These are phyloP conservation scores for Watsonalla cultraria DNA, from an alignment of 2,888 invertebrate genomes.

Conservation along the genomic window DNA sequence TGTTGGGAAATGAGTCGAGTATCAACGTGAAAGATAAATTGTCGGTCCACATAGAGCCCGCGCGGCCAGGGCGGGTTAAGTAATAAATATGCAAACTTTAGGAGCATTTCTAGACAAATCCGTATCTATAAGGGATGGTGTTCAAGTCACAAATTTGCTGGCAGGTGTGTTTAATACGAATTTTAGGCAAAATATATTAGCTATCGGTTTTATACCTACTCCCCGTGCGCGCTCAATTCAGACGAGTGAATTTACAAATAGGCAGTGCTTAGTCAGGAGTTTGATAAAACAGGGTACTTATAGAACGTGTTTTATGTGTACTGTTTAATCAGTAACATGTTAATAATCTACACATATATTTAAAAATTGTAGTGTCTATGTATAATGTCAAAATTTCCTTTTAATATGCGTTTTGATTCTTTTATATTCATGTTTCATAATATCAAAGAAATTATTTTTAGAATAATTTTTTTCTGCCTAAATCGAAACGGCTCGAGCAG, in stretches of 20 bases:
- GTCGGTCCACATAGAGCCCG: constrained; percentile 32
- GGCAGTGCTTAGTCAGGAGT: background rate
- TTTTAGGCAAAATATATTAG: constrained; percentile 55
- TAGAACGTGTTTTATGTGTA: too few species aligned
- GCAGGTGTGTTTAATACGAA: constrained; percentile 63
- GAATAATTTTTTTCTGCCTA: too few species aligned
- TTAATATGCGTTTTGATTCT: too few species aligned
- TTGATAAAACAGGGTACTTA: background rate
- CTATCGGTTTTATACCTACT: constrained; percentile 33
- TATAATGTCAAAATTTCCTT: too few species aligned
- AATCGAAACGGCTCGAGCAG: too few species aligned
- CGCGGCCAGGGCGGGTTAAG: constrained; percentile 43
- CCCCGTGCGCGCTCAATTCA: background rate
- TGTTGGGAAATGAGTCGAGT: constrained; percentile 30
- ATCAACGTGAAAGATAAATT: constrained; percentile 27
- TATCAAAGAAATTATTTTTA: too few species aligned
- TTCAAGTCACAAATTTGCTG: constrained; percentile 46
- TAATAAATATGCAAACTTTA: constrained; percentile 70
- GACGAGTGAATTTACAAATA: background rate
- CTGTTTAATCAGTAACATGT: too few species aligned
- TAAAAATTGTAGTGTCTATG: too few species aligned
- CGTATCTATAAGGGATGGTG: constrained; percentile 54
- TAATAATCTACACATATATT: too few species aligned
- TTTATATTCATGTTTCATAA: too few species aligned
- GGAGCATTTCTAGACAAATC: constrained; percentile 60